These are phyloP conservation scores for Megathymus violae DNA, from an alignment of 1,140 invertebrate genomes.

Conservation along the genomic window DNA sequence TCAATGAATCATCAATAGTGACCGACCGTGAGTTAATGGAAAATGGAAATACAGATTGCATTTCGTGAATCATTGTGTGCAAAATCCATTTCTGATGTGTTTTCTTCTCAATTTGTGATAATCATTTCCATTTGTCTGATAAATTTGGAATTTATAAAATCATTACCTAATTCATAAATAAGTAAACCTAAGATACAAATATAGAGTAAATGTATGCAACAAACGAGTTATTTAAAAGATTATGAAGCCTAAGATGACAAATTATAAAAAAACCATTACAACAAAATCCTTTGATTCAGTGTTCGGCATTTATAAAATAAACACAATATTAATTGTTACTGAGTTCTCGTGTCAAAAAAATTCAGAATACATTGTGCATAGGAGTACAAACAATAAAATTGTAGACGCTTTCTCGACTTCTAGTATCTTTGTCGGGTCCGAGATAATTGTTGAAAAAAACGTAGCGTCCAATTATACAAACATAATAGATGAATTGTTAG, in stretches of 20 bases:
- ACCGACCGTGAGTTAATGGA: slow-evolving; percentile 21
- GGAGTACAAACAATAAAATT: slow-evolving; percentile 36
- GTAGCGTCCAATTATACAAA: slow-evolving; percentile 23
- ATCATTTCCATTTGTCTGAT: too few species aligned
- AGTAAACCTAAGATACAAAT: too few species aligned
- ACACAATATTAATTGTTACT: not conserved
- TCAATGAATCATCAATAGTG: slow-evolving; percentile 21
- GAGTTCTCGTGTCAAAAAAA: not conserved
- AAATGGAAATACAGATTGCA: slow-evolving; percentile 11
- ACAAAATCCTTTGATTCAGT: too few species aligned
- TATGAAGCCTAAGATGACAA: too few species aligned
- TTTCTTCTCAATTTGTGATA: not conserved
- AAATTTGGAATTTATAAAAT: too few species aligned
- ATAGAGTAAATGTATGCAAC: too few species aligned
- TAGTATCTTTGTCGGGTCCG: slow-evolving; percentile 29
- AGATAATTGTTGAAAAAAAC: slow-evolving; percentile 37
- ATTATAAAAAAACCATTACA: too few species aligned
- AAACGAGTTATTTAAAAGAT: too few species aligned
- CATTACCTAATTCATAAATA: too few species aligned
- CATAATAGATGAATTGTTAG: slow-evolving; percentile 32
- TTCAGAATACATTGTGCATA: not conserved
- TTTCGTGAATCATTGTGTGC: slow-evolving; percentile 22
- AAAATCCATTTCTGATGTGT: too few species aligned
- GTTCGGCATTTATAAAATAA: too few species aligned
- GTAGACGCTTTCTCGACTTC: slow-evolving; percentile 12